Evolutionary conservation across 2,797 vertebrate genomes (phyloP).

Genomic region (Danio kyathit): DNA sequence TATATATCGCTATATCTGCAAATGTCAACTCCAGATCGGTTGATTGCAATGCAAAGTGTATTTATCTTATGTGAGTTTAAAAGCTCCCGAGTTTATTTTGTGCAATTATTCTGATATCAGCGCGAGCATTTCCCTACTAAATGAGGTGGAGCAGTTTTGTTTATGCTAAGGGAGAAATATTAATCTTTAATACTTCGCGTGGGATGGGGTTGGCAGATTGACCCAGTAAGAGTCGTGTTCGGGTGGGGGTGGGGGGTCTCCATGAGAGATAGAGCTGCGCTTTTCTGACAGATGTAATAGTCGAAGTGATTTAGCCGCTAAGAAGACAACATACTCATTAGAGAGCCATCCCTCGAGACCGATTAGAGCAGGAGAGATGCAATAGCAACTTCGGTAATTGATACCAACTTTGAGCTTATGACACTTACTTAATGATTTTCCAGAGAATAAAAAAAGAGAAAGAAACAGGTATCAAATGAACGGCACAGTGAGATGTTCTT

Average conservation of each 20-base stretch:
- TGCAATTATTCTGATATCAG: slow-evolving; percentile 47
- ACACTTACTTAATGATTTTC: slow-evolving; percentile 76
- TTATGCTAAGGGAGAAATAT: slow-evolving; percentile 55
- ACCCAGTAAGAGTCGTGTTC: slow-evolving; percentile 74
- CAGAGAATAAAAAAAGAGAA: slow-evolving; percentile 59
- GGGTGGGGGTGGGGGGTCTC: slow-evolving; percentile 71
- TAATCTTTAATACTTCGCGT: slow-evolving; percentile 66
- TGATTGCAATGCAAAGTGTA: slow-evolving; percentile 41
- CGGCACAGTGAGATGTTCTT: slow-evolving; percentile 45
- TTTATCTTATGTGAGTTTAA: slow-evolving; percentile 38
- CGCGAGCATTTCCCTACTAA: slow-evolving; percentile 18
- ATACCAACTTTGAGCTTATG: slow-evolving; percentile 80
- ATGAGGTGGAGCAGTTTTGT: slow-evolving; percentile 52
- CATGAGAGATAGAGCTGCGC: slow-evolving; percentile 87
- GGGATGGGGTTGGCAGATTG: slow-evolving; percentile 83
- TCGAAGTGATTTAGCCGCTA: slow-evolving; percentile 89
- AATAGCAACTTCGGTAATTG: slow-evolving; percentile 85
- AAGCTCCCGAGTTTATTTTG: slow-evolving; percentile 47
- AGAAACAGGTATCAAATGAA: slow-evolving; percentile 54
- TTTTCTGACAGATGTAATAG: slow-evolving; percentile 86
- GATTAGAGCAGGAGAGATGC: slow-evolving; percentile 85
- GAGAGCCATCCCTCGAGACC: slow-evolving; percentile 86
- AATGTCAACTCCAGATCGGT: slow-evolving; percentile 4
- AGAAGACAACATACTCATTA: slow-evolving; percentile 84
- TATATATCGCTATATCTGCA: slow-evolving; percentile 38